Evolutionary conservation across 2,113 vertebrate species (phyloP).

Genomic region (Tachycineta bicolor): DNA sequence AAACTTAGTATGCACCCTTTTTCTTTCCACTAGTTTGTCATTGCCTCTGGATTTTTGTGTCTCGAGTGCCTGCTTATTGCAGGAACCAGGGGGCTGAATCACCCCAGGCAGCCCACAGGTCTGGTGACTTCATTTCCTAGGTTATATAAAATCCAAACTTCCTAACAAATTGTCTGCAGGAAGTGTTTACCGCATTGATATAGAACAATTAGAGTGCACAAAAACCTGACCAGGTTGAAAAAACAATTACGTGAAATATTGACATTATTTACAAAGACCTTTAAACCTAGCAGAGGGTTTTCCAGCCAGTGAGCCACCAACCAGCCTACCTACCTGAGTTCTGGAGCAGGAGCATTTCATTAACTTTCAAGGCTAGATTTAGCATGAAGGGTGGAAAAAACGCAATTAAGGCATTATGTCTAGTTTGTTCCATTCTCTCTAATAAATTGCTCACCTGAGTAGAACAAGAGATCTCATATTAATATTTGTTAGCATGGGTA

Average conservation of each 20-base stretch:
- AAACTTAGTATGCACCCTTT: neutral
- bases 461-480: neutral
- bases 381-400: neutral
- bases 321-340: neutral
- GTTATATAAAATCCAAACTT: constrained; percentile 59
- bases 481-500: neutral
- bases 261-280: neutral
- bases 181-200: constrained; percentile 50
- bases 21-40: neutral
- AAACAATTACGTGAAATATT: neutral
- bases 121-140: constrained; percentile 65
- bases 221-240: constrained; percentile 26
- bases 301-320: neutral
- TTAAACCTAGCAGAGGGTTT: neutral
- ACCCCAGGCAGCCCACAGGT: neutral
- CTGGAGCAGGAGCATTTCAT: neutral
- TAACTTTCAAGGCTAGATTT: neutral
- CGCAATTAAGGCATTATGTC: neutral
- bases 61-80: neutral
- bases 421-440: neutral
- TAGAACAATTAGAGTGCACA: constrained; percentile 43
- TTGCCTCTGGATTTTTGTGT: neutral
- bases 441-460: neutral
- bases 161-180: constrained; percentile 39
- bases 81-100: constrained; percentile 20